These are phyloP conservation scores for cattle (Bos taurus) DNA, from an alignment of 2,113 vertebrate species.

Conservation along the genomic window DNA sequence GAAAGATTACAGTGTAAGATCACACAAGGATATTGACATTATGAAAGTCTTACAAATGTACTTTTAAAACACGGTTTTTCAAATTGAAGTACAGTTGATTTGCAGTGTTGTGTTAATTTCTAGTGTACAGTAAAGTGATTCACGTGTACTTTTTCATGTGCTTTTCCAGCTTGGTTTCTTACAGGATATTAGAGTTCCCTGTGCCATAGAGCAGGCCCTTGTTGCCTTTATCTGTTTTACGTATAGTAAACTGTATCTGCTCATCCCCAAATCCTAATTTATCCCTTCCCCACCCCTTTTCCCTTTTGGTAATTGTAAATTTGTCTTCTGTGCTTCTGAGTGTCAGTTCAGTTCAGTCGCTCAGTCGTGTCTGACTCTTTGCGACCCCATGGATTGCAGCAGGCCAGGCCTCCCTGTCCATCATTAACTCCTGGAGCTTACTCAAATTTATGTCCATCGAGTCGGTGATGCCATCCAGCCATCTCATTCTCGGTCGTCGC, in stretches of 20 bases:
- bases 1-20: background rate
- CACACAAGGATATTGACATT: background rate
- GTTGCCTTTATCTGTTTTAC: background rate
- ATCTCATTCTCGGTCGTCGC: rapidly evolving
- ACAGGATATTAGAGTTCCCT: background rate
- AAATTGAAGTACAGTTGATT: background rate
- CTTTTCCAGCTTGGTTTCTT: background rate
- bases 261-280: background rate
- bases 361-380: background rate
- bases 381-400: background rate
- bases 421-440: background rate
- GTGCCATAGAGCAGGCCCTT: background rate
- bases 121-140: background rate
- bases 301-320: background rate
- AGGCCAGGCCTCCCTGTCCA: background rate
- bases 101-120: background rate
- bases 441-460: background rate
- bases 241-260: background rate
- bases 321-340: background rate
- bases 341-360: background rate
- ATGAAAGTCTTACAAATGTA: background rate
- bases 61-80: background rate
- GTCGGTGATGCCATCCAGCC: background rate
- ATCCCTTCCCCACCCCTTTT: background rate
- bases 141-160: background rate